phyloP scores from a whole-genome alignment of 1,140 invertebrate species.

The Ruditapes philippinarum region DNA sequence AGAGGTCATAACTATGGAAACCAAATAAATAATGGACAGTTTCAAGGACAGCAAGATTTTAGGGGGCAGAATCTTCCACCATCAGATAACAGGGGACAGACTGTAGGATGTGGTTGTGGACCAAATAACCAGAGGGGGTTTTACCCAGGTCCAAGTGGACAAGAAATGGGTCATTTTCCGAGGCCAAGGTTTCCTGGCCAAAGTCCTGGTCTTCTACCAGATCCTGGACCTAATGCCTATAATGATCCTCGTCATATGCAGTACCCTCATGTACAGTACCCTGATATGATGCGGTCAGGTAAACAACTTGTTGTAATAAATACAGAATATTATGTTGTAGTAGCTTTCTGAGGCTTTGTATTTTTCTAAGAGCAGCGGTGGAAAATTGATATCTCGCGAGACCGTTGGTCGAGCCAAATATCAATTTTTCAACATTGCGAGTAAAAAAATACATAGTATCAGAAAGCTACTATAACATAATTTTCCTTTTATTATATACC shows the following conservation, averaged over 20 bases:
- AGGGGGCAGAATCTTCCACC: no score
- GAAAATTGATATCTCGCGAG: no score
- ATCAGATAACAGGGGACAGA: no score
- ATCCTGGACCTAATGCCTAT: not conserved
- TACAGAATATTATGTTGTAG: no score
- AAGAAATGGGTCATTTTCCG: not conserved
- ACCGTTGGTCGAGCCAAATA: no score
- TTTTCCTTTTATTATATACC: no score
- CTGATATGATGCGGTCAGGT: not conserved
- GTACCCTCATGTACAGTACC: not conserved
- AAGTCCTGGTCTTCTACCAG: not conserved
- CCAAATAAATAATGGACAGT: not conserved
- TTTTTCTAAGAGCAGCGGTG: no score
- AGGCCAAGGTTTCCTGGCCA: not conserved
- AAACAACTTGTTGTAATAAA: no score
- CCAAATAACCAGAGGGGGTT: not conserved
- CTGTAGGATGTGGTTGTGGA: not conserved
- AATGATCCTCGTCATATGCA: not conserved
- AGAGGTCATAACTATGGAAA: not conserved
- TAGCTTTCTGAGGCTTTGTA: no score
- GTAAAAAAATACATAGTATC: no score
- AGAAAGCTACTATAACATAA: no score
- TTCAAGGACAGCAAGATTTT: not conserved
- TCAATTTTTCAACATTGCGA: no score
- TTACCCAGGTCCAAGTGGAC: not conserved